Base-by-base conservation (phyloP, 53 echinoderm and acorn worm genomes). In the Holothuria scabra region DNA sequence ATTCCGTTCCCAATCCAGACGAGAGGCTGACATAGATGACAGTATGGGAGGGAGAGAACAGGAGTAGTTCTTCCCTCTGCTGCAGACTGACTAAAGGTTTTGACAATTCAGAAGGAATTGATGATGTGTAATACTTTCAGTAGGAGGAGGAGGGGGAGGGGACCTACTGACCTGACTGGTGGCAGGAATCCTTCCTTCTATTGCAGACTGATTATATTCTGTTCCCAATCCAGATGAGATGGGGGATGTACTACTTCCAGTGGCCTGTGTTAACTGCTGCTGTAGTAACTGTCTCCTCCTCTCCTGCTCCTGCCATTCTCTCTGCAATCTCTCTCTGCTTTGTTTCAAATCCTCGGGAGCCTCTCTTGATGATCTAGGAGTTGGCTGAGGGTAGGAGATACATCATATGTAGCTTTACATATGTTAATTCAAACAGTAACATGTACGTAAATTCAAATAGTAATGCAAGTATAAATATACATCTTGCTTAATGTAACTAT, bases 311-410 rank as follows among this genome's bases (percentile, higher is more conserved):
- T 16, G 52, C 52, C 91, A 91, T 60, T 89, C 90, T 22, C 89
- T 91, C 85, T 91, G 94, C 16, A 94, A 89, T 59, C 86, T 84
- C 68, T 95, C 89, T 16, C 99, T 60, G 25, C 92, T 93, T 78
- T 91, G 95, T 64, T 91, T 78, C 78, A 78, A 29, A 58, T 56
- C 78, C 14, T 78, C 78, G 18, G 57, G 28, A 49, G 56, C 31
- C 1, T 78, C 78, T 58, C 58, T 78, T 12, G 78, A 57, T 8
- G 78, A 78, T 56, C 78, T 78, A 56, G 78, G 78, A 8, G 78
- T 78, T 56, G 52, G 18, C 52, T 52, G 8, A 16, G 52, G 18
- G 4, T 16, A 52, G 52, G 41, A 41, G 7, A 41, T 41, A 41
- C 41, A 52, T 52, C 52, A 52, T 16, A 16, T 52, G 16, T 3